Percentiles rank a stretch among this genome's conserved stretches.
These are phyloP conservation scores for Astur gentilis DNA, from an alignment of 2,113 vertebrate species.

Conservation along the genomic window DNA sequence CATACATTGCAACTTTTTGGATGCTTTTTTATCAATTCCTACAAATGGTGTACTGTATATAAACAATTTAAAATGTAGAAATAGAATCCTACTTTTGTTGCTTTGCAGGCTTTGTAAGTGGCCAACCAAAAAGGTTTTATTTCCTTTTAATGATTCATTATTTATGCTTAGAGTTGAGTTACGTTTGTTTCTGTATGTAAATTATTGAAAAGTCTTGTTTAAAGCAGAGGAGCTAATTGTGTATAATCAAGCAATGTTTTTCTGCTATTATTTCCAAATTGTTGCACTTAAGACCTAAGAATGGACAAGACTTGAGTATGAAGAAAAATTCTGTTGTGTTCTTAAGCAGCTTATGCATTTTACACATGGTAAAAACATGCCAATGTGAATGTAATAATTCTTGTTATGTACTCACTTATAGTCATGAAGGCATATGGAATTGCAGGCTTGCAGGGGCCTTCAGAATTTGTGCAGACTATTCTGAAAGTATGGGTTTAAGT, in stretches of 20 bases:
- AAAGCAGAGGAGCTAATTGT: background rate
- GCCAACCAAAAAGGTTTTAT: background rate
- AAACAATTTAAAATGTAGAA: background rate
- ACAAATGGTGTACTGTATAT: background rate
- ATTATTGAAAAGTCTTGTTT: slow-evolving; percentile 12
- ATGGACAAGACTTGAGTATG: background rate
- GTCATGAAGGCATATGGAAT: background rate
- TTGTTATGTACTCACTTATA: background rate
- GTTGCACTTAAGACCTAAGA: background rate
- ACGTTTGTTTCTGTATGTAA: background rate
- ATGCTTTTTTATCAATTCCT: background rate
- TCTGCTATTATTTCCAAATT: background rate
- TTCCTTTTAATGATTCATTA: slow-evolving; percentile 31
- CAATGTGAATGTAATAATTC: background rate
- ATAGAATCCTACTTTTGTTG: background rate
- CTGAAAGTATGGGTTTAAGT: background rate
- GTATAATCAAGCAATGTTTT: background rate
- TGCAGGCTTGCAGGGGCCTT: background rate
- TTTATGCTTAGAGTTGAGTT: slow-evolving; percentile 36
- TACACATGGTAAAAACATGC: background rate
- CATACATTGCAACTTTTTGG: background rate
- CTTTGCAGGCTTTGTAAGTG: background rate
- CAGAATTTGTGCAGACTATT: background rate
- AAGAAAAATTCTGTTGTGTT: background rate
- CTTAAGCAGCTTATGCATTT: background rate